phyloP scores from a whole-genome alignment of 2,113 vertebrate genomes.

The Scortum barcoo region DNA sequence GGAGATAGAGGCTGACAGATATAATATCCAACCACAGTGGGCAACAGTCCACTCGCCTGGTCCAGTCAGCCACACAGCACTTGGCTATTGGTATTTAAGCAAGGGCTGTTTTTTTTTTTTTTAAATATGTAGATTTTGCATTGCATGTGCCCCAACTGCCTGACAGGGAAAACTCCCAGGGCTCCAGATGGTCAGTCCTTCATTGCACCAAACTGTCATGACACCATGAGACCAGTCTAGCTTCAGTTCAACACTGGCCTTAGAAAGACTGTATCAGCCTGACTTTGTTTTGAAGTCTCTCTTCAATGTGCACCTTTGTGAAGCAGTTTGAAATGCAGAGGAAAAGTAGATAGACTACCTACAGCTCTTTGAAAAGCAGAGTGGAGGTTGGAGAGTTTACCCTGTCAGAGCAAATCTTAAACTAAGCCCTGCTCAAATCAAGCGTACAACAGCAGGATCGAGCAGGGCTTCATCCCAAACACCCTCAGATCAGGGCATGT shows the following conservation, averaged over 20 bases:
- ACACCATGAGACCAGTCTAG: background rate
- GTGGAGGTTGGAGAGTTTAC: background rate
- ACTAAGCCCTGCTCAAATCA: background rate
- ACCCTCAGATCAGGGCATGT: slow-evolving; percentile 16
- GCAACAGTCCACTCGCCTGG: no score
- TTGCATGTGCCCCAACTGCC: no score
- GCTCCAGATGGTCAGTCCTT: no score
- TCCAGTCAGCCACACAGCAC: no score
- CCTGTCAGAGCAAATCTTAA: slow-evolving; percentile 8
- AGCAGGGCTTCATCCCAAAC: background rate
- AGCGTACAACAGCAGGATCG: background rate
- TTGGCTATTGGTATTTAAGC: no score
- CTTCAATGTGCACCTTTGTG: background rate
- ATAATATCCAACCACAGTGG: no score
- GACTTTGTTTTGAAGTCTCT: background rate
- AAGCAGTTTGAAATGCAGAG: background rate
- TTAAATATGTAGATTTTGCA: no score
- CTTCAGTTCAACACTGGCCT: no score
- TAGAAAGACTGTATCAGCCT: background rate
- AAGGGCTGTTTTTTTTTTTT: no score
- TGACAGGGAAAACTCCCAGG: no score
- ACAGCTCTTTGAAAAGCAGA: background rate
- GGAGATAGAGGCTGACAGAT: no score
- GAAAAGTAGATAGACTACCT: background rate
- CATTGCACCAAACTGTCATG: background rate